Conservation (phyloP, 2,888 invertebrate species). For the Nomada hirtipes region DNA sequence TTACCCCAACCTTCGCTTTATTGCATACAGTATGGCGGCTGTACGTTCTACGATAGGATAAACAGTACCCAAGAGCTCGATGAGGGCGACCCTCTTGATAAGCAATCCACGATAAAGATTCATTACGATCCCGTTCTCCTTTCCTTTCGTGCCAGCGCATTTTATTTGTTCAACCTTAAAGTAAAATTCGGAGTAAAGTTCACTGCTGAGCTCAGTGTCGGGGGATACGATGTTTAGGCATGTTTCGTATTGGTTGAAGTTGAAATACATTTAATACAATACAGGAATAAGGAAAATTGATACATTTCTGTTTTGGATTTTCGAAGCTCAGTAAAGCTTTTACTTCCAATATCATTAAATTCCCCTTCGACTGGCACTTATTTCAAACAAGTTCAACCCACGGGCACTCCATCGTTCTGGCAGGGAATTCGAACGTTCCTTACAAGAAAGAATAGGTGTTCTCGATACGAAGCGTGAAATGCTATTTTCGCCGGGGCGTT, state of each 20-base stretch:
- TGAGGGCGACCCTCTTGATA: constrained; percentile 60
- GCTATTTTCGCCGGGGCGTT: neutral
- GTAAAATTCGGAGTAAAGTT: neutral
- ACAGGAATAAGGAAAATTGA: too few relatives aligned
- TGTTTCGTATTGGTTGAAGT: too few relatives aligned
- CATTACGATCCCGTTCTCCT: constrained; percentile 54
- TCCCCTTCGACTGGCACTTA: constrained; percentile 19
- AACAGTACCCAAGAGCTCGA: constrained; percentile 63
- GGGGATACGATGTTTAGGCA: neutral
- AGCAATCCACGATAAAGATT: constrained; percentile 65
- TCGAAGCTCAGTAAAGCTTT: neutral
- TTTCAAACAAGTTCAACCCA: neutral
- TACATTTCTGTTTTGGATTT: too few relatives aligned
- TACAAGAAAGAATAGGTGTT: constrained; percentile 8
- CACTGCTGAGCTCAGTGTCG: too few relatives aligned
- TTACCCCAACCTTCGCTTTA: constrained; percentile 63
- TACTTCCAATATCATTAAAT: neutral
- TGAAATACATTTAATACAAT: too few relatives aligned
- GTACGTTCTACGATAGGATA: constrained; percentile 64
- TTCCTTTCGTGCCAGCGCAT: neutral
- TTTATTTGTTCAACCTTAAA: neutral
- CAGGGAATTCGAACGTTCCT: constrained; percentile 39
- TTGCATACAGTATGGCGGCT: constrained; percentile 52
- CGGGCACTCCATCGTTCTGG: neutral
- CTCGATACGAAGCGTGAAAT: neutral